These are phyloP conservation scores for Protonemura montana DNA, from an alignment of 2,888 invertebrate genomes.

Conservation along the genomic window DNA sequence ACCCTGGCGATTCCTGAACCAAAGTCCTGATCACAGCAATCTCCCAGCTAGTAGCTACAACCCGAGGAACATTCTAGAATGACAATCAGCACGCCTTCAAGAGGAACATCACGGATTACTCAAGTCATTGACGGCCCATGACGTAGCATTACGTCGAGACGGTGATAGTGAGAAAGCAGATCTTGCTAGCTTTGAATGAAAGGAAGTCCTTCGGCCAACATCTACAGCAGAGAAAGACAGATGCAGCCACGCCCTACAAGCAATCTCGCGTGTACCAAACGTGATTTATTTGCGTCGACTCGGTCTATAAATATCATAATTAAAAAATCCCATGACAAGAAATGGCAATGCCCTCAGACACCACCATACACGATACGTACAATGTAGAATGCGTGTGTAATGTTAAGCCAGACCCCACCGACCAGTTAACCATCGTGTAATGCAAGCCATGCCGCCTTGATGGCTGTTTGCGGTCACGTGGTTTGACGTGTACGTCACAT, in stretches of 20 bases:
- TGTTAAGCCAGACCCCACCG: neutral
- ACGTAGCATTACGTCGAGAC: neutral
- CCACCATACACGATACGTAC: neutral
- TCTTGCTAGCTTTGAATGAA: conserved; percentile 15
- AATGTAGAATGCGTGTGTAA: neutral
- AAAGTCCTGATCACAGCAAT: neutral
- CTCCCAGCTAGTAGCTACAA: neutral
- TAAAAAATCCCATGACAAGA: neutral
- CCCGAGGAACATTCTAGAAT: neutral
- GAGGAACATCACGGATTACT: neutral
- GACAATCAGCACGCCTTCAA: neutral
- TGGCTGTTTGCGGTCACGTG: neutral
- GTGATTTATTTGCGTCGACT: neutral
- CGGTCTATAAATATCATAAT: conserved; percentile 28
- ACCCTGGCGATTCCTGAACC: neutral
- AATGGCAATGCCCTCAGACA: conserved; percentile 27
- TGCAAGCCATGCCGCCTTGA: too few relatives aligned
- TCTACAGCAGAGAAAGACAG: neutral
- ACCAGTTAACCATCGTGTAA: neutral
- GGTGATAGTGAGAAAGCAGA: neutral
- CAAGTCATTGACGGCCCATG: neutral
- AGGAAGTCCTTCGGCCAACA: neutral
- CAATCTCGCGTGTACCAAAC: conserved; percentile 14
- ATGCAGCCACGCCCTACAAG: neutral
- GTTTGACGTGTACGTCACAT: neutral